Evolutionary conservation across 2,113 vertebrate genomes (phyloP), one percentile per base, ranked within the genome.

Genomic region (Girardinichthys multiradiatus): DNA sequence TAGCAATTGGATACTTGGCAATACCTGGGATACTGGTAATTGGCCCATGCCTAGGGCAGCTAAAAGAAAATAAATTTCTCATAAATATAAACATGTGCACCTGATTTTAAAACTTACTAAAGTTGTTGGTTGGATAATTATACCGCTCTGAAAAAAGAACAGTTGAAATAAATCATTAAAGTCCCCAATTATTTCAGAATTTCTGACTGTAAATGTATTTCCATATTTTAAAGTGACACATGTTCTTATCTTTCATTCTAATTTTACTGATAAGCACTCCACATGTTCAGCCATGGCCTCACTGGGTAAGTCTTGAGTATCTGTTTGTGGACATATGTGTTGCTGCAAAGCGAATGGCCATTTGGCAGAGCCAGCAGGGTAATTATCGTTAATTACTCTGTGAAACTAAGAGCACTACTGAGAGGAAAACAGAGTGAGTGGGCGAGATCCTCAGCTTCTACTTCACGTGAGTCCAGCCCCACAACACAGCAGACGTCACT

Each of bases 321-420:
- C 30, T 72, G 71, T 48, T 26, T 76, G 67, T 73, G 60, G 9
- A 4, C 14, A 64, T 37, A 48, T 73, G 64, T 78, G 66, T 68
- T 80, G 67, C 74, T 86, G 70, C 76, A 85, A 76, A 88, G 86
- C 87, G 87, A 92, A 87, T 65, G 87, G 80, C 51, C 86, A 77
- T 80, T 92, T 89, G 87, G 86, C 89, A 82, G 82, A 86, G 85
- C 68, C 84, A 69, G 81, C 69, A 75, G 82, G 80, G 82, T 86
- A 90, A 93, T 92, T 90, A 89, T 71, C 77, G 86, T 84, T 91
- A 93, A 93, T 93, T 90, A 86, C 84, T 83, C 72, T 76, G 83
- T 84, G 86, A 89, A 88, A 89, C 62, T 39, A 82, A 90, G 84
- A 90, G 68, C 21, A 72, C 77, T 81, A 80, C 79, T 81, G 81